Evolutionary conservation across 2,888 invertebrate genomes (phyloP).

Genomic region (Drosophila mulleri): DNA sequence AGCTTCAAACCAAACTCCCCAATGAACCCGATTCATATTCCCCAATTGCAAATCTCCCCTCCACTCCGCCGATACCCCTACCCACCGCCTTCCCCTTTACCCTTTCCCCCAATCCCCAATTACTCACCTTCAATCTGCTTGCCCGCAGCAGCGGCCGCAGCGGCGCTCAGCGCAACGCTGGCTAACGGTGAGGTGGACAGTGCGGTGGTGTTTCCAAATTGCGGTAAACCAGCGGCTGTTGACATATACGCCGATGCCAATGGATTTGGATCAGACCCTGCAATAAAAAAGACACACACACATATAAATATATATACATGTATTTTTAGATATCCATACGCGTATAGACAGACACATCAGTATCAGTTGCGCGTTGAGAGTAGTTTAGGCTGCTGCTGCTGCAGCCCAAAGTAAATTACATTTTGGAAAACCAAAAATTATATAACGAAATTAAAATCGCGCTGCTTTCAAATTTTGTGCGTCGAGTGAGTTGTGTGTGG

Average conservation of each 20-base stretch:
- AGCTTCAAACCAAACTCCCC: neutral
- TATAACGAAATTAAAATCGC: conserved; percentile 42
- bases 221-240: conserved; percentile 85
- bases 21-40: conserved; percentile 7
- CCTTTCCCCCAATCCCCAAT: neutral
- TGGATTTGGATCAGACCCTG: conserved; percentile 86
- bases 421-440: conserved; percentile 27
- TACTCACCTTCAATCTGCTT: conserved; percentile 95
- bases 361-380: conserved; percentile 16
- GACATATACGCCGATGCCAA: conserved; percentile 88
- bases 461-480: conserved; percentile 4
- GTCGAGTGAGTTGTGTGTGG: neutral
- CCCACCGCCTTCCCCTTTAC: neutral
- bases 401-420: conserved; percentile 42
- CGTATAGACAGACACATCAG: neutral
- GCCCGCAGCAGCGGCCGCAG: conserved; percentile 92
- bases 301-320: neutral
- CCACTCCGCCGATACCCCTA: neutral
- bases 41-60: neutral
- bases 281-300: conserved; percentile 3
- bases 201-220: conserved; percentile 87
- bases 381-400: conserved; percentile 11
- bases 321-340: neutral
- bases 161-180: conserved; percentile 89
- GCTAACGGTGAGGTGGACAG: conserved; percentile 88